Percentiles rank a stretch among this genome's conserved stretches.
Evolutionary conservation across 1,140 invertebrate genomes (phyloP).

Genomic region (Drosophila cardini): DNA sequence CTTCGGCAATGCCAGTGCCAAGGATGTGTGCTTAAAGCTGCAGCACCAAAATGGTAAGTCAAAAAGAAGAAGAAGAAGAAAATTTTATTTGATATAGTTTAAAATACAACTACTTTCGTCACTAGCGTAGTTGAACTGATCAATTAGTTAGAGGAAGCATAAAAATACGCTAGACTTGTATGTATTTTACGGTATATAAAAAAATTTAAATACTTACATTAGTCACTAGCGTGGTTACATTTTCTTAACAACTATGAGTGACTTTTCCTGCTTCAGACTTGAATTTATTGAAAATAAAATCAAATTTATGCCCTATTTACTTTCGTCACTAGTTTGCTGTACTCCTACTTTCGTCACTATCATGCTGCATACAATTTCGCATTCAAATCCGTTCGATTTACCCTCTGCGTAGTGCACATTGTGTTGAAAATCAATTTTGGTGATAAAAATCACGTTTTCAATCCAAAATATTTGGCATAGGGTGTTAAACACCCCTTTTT

Average conservation of each 20-base stretch:
- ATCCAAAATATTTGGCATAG: slow-evolving; percentile 8
- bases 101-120: no score
- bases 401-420: not conserved
- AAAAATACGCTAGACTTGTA: no score
- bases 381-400: slow-evolving; percentile 1
- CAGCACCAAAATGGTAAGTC: slow-evolving; percentile 62
- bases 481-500: slow-evolving; percentile 43
- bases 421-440: slow-evolving; percentile 26
- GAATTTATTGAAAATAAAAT: no score
- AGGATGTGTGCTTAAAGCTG: slow-evolving; percentile 73
- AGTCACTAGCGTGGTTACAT: no score
- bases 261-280: no score
- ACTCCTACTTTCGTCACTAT: not conserved
- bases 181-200: no score
- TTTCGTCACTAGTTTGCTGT: not conserved
- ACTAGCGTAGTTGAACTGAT: no score
- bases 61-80: not conserved
- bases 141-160: no score
- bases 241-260: no score
- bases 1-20: slow-evolving; percentile 60
- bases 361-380: not conserved
- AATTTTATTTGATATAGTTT: not conserved
- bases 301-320: no score
- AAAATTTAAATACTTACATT: no score
- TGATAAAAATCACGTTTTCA: slow-evolving; percentile 36